Base-by-base conservation (phyloP, 2,888 invertebrate species). In the Branchinecta sandiegonensis region DNA sequence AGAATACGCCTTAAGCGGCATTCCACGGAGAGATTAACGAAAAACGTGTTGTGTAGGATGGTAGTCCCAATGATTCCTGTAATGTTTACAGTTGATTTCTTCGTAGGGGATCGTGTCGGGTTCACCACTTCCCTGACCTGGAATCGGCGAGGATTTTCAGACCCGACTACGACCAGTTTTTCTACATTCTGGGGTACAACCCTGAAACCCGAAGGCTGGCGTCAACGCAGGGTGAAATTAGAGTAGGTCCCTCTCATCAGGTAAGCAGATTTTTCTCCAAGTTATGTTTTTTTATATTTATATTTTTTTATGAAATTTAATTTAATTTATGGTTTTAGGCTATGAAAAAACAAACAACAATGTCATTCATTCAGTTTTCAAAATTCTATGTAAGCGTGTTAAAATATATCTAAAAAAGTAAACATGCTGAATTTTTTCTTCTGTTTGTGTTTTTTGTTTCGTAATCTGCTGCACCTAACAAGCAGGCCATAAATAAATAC, bases 181-280 rank as follows among this genome's bases (percentile, higher is more conserved):
- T 82, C 77, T 81, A 80, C 76, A 79, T 81, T 68, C 77, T 82
- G 72, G 79, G 78, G 71, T 82, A 80, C 74, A 82, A 81, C 73
- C 80, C 80, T 63, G 81, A 82, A 74, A 81, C 80, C 70, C 77
- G 80, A 56, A 79, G 78, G 71, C 79, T 83, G 80, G 81, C 82
- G 74, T 80, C 80, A 74, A 80, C 80, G 69, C 82, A 82, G 77
- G 83, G 82, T 69, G 82, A 83, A 76, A 83, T 83, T 72, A 78
- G 83, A 75, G 81, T 83, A 71, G 83, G 84, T 73, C 78, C 80
- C 72, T 80, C 80, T 75, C 82, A 82, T 75, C 83, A 83, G 81
- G 83, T 75, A 69, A 66, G 71, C 64, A 47, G 11, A 13, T 4
- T 23, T 23, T 1, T 23, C 3, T 23, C 23, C 23, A 3, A 23